These are phyloP conservation scores for Anaspis maculata DNA, from an alignment of 2,888 invertebrate genomes.

Conservation along the genomic window DNA sequence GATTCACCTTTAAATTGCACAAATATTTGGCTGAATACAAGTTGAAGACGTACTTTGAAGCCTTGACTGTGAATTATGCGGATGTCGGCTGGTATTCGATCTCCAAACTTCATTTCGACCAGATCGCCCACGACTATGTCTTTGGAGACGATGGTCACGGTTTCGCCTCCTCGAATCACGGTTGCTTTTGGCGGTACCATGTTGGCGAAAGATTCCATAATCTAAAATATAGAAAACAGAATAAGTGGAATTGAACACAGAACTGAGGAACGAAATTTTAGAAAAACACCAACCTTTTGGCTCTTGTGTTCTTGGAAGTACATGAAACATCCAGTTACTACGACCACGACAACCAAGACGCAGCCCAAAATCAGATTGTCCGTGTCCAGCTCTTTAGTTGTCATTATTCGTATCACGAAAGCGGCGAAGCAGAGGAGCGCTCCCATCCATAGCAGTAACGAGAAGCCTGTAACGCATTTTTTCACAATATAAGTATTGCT, in stretches of 20 bases:
- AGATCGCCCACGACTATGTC: constrained; percentile 76
- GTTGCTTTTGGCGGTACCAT: constrained; percentile 69
- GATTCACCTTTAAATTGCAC: no score
- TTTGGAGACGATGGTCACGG: constrained; percentile 52
- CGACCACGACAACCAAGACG: constrained; percentile 57
- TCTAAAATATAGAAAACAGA: constrained; percentile 30
- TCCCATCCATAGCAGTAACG: constrained; percentile 70
- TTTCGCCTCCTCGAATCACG: constrained; percentile 62
- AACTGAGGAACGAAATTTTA: no score
- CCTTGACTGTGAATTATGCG: constrained; percentile 53
- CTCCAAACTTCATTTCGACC: constrained; percentile 76
- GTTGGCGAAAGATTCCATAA: constrained; percentile 84
- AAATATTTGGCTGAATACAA: no score
- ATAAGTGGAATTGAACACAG: background rate
- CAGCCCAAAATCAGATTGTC: constrained; percentile 59
- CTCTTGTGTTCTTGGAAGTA: constrained; percentile 64
- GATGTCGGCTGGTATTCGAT: constrained; percentile 85
- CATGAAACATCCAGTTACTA: constrained; percentile 63
- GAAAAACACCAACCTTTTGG: no score
- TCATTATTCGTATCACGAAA: constrained; percentile 40
- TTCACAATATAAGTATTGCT: constrained; percentile 5
- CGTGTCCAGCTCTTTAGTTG: constrained; percentile 22
- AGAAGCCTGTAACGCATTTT: constrained; percentile 56
- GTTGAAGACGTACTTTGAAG: constrained; percentile 30
- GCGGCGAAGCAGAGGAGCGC: constrained; percentile 62